Evolutionary conservation across 2,888 invertebrate genomes (phyloP).

Genomic region (Parnassius mnemosyne): DNA sequence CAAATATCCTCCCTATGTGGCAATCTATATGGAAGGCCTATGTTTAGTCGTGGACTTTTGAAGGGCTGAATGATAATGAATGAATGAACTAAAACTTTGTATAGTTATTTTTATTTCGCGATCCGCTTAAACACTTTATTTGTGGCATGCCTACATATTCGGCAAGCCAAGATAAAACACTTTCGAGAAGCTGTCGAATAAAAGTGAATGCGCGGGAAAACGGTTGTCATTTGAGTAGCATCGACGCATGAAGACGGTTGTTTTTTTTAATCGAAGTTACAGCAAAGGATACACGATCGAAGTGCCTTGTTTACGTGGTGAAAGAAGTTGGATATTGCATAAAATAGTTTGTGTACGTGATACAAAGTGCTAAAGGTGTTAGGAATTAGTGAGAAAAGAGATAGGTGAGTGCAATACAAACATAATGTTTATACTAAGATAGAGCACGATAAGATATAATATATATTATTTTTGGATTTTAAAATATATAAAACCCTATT

Average conservation of each 20-base stretch:
- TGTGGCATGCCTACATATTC: constrained; percentile 17
- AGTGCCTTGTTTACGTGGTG: constrained; percentile 11
- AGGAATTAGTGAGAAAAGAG: constrained; percentile 13
- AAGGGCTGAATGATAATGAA: too few relatives aligned
- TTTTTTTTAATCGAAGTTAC: constrained; percentile 17
- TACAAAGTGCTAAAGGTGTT: constrained; percentile 4
- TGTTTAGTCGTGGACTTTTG: too few relatives aligned
- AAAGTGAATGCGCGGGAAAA: constrained; percentile 45
- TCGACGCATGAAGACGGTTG: constrained; percentile 32
- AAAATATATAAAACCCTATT: too few relatives aligned
- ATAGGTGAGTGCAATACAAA: constrained; percentile 14
- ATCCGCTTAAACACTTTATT: constrained; percentile 12
- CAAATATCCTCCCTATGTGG: too few relatives aligned
- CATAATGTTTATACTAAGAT: too few relatives aligned
- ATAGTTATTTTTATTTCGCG: neutral
- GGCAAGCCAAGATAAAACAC: constrained; percentile 26
- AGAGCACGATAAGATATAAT: too few relatives aligned
- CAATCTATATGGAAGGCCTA: too few relatives aligned
- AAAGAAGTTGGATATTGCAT: constrained; percentile 10
- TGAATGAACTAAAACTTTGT: too few relatives aligned
- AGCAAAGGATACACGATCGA: constrained; percentile 12
- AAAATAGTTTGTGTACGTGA: constrained; percentile 7
- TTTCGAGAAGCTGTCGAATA: constrained; percentile 42
- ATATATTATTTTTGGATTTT: too few relatives aligned
- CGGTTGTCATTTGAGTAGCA: constrained; percentile 39